A percentile compares a stretch with the other conserved stretches of the same genome.
These are phyloP conservation scores for Argyresthia goedartella DNA, from an alignment of 2,888 invertebrate species.

Conservation along the genomic window DNA sequence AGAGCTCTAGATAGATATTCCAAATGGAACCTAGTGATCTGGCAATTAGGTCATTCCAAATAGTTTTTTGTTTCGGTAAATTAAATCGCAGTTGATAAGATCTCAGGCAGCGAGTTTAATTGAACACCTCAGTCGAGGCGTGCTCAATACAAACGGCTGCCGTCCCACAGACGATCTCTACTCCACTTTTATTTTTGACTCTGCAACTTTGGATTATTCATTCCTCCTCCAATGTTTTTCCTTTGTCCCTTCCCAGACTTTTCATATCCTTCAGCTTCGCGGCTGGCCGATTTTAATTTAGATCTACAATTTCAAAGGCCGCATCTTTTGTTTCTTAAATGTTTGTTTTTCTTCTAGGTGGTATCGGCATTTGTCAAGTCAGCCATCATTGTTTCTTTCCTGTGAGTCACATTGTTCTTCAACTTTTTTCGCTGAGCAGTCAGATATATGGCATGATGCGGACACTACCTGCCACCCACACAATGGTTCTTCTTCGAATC, in stretches of 20 bases:
- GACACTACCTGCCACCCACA: neutral
- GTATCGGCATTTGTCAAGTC: slow-evolving; percentile 13
- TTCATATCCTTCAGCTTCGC: slow-evolving; percentile 60
- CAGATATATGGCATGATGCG: neutral
- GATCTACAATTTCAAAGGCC: slow-evolving; percentile 29
- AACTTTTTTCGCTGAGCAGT: slow-evolving; percentile 14
- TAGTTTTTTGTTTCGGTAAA: neutral
- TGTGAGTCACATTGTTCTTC: slow-evolving; percentile 12
- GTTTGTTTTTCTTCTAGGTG: slow-evolving; percentile 11
- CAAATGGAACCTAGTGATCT: no score
- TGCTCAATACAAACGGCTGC: slow-evolving; percentile 26
- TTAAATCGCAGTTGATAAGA: slow-evolving; percentile 62
- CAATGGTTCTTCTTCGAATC: neutral
- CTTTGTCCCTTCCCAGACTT: slow-evolving; percentile 47
- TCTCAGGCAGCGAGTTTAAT: slow-evolving; percentile 45
- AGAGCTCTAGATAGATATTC: no score
- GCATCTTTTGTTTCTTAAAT: slow-evolving; percentile 15
- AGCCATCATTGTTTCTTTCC: slow-evolving; percentile 18
- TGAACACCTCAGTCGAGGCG: slow-evolving; percentile 43
- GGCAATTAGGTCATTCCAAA: no score
- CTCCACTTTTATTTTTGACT: slow-evolving; percentile 30
- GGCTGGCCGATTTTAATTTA: slow-evolving; percentile 59
- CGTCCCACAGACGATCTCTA: slow-evolving; percentile 4
- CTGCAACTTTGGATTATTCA: slow-evolving; percentile 26
- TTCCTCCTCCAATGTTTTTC: slow-evolving; percentile 42